Evolutionary conservation across 2,888 invertebrate genomes (phyloP).

Genomic region (Hydraecia micacea): DNA sequence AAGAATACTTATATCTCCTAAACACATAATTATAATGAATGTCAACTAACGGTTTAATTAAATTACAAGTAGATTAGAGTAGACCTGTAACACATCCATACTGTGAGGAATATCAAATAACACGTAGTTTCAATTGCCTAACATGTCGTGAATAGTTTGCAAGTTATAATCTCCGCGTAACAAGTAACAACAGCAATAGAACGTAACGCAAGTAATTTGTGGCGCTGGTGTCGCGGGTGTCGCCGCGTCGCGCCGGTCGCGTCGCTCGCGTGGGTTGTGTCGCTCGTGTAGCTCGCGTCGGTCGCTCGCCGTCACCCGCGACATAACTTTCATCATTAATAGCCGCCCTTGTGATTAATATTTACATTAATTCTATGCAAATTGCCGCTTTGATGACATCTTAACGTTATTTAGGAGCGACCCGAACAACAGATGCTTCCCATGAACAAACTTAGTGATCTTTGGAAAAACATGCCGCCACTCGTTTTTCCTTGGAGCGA

Average conservation of each 20-base stretch:
- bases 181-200: slow-evolving; percentile 59
- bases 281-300: slow-evolving; percentile 5
- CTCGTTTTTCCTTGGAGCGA: background rate
- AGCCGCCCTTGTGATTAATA: slow-evolving; percentile 76
- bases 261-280: background rate
- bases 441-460: slow-evolving; percentile 19
- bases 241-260: background rate
- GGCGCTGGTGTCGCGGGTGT: background rate
- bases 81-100: slow-evolving; percentile 20
- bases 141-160: slow-evolving; percentile 53
- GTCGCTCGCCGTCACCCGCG: background rate
- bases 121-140: slow-evolving; percentile 50
- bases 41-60: slow-evolving; percentile 2
- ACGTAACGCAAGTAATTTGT: slow-evolving; percentile 39
- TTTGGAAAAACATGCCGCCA: slow-evolving; percentile 31
- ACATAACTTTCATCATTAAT: slow-evolving; percentile 71
- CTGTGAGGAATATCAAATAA: slow-evolving; percentile 28
- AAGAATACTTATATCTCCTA: background rate
- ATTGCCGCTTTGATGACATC: slow-evolving; percentile 75
- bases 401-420: slow-evolving; percentile 71
- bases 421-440: slow-evolving; percentile 26
- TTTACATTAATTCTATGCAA: slow-evolving; percentile 81
- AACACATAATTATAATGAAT: background rate
- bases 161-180: slow-evolving; percentile 52
- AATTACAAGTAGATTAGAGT: slow-evolving; percentile 14